These are phyloP conservation scores for Eugnorisma glareosa DNA, from an alignment of 2,888 invertebrate species.

Conservation along the genomic window DNA sequence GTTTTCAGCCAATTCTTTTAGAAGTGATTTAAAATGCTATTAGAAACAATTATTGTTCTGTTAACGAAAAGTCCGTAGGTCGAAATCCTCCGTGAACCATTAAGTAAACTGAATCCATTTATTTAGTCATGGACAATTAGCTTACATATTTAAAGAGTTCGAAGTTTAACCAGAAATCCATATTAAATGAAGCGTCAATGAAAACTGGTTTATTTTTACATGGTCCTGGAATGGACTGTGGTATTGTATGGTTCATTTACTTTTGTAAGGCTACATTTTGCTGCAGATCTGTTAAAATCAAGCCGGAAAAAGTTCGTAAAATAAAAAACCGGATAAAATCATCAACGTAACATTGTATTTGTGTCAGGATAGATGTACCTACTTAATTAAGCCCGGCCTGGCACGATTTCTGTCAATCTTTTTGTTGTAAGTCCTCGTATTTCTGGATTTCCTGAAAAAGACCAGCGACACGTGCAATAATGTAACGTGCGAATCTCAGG, in stretches of 20 bases:
- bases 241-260: background rate
- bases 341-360: too few species aligned
- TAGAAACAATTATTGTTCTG: background rate
- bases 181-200: slow-evolving; percentile 20
- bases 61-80: slow-evolving; percentile 11
- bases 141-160: slow-evolving; percentile 33
- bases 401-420: too few species aligned
- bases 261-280: background rate
- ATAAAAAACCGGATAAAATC: too few species aligned
- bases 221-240: background rate
- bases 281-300: too few species aligned
- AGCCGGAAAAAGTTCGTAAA: too few species aligned
- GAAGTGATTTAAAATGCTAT: slow-evolving; percentile 2
- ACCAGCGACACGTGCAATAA: too few species aligned
- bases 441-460: too few species aligned
- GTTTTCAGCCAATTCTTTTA: too few species aligned
- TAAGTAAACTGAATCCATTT: slow-evolving; percentile 18
- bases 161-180: slow-evolving; percentile 30
- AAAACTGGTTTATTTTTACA: slow-evolving; percentile 21
- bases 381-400: too few species aligned
- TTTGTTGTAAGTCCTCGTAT: too few species aligned
- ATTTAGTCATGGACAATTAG: slow-evolving; percentile 32
- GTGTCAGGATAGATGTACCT: too few species aligned
- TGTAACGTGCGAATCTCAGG: too few species aligned
- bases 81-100: slow-evolving; percentile 1